phyloP scores from a whole-genome alignment of 2,888 invertebrate genomes.

The Morpho achilles region DNA sequence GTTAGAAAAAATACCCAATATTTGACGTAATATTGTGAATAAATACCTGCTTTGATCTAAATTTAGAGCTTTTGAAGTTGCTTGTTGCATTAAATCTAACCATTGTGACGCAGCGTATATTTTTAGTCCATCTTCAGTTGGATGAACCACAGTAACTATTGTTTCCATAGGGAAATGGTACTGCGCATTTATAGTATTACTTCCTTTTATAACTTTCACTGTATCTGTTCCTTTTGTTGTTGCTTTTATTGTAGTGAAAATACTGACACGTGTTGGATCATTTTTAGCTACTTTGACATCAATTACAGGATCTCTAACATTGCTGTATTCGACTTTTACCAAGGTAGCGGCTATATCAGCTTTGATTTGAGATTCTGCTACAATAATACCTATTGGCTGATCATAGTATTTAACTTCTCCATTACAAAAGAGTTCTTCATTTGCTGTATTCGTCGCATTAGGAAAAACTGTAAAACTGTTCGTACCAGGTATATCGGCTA shows the following conservation, averaged over 20 bases:
- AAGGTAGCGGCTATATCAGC: conserved; percentile 77
- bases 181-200: conserved; percentile 77
- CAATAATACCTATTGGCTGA: conserved; percentile 63
- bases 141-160: conserved; percentile 80
- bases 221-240: conserved; percentile 51
- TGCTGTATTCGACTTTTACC: conserved; percentile 74
- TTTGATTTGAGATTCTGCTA: conserved; percentile 73
- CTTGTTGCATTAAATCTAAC: conserved; percentile 56
- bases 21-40: neutral
- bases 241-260: conserved; percentile 30
- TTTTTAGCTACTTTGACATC: conserved; percentile 41
- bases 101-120: conserved; percentile 81
- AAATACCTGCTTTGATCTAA: conserved; percentile 24
- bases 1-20: too few relatives aligned
- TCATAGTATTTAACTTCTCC: conserved; percentile 44
- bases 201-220: conserved; percentile 65
- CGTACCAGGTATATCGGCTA: conserved; percentile 82
- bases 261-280: conserved; percentile 32
- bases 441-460: conserved; percentile 16
- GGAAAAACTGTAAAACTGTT: conserved; percentile 73
- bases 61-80: conserved; percentile 8
- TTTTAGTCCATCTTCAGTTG: conserved; percentile 83
- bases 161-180: conserved; percentile 87
- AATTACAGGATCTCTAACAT: conserved; percentile 47
- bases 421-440: conserved; percentile 63